Base-by-base conservation (phyloP, 2,113 vertebrate species). In the Dascyllus trimaculatus region DNA sequence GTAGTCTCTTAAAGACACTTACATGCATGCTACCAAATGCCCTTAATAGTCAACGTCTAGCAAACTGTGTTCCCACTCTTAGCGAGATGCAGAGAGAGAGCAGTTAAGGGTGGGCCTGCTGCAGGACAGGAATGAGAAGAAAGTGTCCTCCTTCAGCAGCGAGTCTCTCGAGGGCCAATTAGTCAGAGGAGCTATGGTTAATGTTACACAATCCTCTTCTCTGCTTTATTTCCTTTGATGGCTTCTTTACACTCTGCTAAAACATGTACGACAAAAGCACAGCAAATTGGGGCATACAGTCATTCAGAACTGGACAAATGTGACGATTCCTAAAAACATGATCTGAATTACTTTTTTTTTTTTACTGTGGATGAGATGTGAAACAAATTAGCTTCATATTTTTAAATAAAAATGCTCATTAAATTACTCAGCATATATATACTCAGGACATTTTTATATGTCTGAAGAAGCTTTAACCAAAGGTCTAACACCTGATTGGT, bases 81-180 rank as follows among this genome's bases (percentile, higher is more conserved):
- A 25, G 60, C 17, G 43, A 52, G 52, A 58, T 64, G 49, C 52
- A 65, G 56, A 59, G 38, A 24, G 45, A 69, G 32, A 77, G 75
- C 52, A 61, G 67, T 10, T 72, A 49, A 77, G 48, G 25, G 56
- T 22, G 56, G 54, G 53, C 69, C 68, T 57, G 66, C 80, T 71
- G n/a, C 77, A 76, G 81, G 69, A 84, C 60, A 60, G 73, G 56
- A 82, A 68, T 25, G 67, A 81, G 71, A 56, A 53, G 56, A 76
- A 62, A 75, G 58, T 74, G 77, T 82, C 79, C 46, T 75, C 58
- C 88, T 81, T 89, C 85, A 80, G 85, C 80, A 72, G 60, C 15
- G 87, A 84, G 91, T 94, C 95, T 92, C 95, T 87, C 56, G 94
- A 91, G 94, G 93, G 91, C 92, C 96, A 96, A 96, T 95, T 96